phyloP scores from a whole-genome alignment of 2,888 invertebrate species.

The Aphodius sticticus region DNA sequence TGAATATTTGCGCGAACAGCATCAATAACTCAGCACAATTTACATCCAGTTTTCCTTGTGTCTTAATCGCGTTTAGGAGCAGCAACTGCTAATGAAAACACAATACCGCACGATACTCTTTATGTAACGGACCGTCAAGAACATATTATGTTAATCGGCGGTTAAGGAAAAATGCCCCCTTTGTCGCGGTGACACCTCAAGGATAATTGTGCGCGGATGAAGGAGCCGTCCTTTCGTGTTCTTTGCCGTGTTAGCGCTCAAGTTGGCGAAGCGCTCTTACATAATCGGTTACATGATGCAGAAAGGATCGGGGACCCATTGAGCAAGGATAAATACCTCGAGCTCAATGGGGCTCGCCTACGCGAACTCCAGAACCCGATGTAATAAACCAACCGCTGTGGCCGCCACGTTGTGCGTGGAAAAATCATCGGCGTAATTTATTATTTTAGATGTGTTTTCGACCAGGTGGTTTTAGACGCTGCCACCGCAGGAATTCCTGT shows the following conservation, averaged over 20 bases:
- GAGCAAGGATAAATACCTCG: conserved; percentile 38
- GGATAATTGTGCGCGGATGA: neutral
- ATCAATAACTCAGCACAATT: neutral
- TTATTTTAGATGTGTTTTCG: conserved; percentile 4
- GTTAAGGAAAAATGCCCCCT: neutral
- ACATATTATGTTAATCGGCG: neutral
- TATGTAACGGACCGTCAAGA: neutral
- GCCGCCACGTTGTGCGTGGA: neutral
- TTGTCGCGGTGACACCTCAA: conserved; percentile 4
- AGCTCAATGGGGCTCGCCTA: conserved; percentile 37
- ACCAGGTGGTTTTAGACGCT: neutral
- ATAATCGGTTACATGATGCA: conserved; percentile 35
- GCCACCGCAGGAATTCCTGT: neutral
- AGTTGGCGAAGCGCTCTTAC: conserved; percentile 30
- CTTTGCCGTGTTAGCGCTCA: neutral
- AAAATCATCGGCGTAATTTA: neutral
- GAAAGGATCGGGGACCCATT: conserved; percentile 33
- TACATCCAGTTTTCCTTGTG: neutral
- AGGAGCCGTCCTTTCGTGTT: neutral
- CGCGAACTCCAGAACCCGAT: conserved; percentile 24
- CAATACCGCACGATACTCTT: neutral
- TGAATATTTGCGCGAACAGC: neutral
- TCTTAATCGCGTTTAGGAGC: conserved; percentile 4
- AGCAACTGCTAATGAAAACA: neutral
- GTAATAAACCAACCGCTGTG: neutral